Conservation (phyloP, 2,797 vertebrate species). For the Phrynocephalus vlangalii region DNA sequence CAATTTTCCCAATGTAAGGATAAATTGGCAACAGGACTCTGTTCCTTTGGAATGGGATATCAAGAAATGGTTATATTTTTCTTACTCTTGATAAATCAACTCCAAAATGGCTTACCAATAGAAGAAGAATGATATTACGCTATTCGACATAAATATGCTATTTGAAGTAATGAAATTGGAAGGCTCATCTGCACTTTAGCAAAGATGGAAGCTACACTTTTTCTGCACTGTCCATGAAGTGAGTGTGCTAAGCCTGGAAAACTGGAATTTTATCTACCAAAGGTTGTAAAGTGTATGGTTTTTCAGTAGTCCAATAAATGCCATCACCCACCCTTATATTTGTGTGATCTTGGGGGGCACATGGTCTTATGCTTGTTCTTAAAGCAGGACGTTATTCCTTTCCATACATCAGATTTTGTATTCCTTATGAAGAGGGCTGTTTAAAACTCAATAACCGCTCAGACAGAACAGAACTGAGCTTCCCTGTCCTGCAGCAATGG, state of each 20-base stretch:
- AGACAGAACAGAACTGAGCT: slow-evolving; percentile 25
- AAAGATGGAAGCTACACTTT: background rate
- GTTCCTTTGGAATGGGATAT: too few species aligned
- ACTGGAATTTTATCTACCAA: too few species aligned
- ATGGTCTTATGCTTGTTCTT: too few species aligned
- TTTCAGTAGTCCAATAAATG: too few species aligned
- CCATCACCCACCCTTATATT: too few species aligned
- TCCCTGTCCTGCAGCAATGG: background rate
- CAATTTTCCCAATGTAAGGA: too few species aligned
- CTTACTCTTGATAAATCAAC: background rate
- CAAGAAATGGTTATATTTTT: background rate
- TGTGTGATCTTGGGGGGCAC: too few species aligned
- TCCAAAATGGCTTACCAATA: background rate
- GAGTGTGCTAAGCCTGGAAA: too few species aligned
- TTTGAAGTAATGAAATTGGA: background rate
- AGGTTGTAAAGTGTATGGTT: too few species aligned
- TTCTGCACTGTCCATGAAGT: too few species aligned
- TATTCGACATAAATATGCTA: background rate
- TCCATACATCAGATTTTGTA: background rate
- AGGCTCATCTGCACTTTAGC: background rate
- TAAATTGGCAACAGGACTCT: too few species aligned
- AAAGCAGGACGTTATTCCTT: background rate
- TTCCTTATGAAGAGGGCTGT: slow-evolving; percentile 25
- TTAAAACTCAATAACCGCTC: background rate
- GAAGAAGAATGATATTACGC: background rate